A percentile compares a stretch with the other conserved stretches of the same genome.
These are phyloP conservation scores for Calameuta pallipes DNA, from an alignment of 2,888 invertebrate genomes.

Conservation along the genomic window DNA sequence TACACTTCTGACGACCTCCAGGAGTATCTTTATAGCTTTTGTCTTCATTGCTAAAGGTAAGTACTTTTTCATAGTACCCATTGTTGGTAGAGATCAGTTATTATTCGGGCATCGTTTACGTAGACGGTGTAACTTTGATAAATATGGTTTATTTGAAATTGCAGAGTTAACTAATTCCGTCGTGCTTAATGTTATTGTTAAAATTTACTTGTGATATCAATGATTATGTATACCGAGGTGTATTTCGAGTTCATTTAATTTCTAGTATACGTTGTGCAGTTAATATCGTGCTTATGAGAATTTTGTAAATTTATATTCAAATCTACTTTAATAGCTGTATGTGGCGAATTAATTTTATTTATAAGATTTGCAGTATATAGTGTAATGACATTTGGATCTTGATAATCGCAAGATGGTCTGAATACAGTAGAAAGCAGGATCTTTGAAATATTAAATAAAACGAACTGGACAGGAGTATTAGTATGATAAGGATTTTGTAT, in stretches of 20 bases:
- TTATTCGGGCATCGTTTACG: background rate
- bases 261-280: background rate
- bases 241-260: background rate
- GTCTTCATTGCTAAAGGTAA: background rate
- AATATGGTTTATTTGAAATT: background rate
- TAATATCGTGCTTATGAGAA: background rate
- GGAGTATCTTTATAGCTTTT: background rate
- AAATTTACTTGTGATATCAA: background rate
- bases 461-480: background rate
- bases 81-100: background rate
- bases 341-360: background rate
- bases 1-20: background rate
- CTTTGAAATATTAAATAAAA: background rate
- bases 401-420: too few species aligned
- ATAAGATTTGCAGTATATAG: background rate
- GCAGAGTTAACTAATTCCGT: background rate
- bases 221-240: background rate
- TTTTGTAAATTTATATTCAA: background rate
- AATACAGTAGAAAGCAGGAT: background rate
- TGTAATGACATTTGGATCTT: background rate
- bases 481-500: background rate
- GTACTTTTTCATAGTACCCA: background rate
- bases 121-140: background rate
- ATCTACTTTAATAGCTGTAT: background rate
- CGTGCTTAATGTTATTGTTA: background rate